Evolutionary conservation across 2,797 vertebrate species (phyloP), one percentile per base, ranked within the genome.

Genomic region (Sebastolobus altivelis): DNA sequence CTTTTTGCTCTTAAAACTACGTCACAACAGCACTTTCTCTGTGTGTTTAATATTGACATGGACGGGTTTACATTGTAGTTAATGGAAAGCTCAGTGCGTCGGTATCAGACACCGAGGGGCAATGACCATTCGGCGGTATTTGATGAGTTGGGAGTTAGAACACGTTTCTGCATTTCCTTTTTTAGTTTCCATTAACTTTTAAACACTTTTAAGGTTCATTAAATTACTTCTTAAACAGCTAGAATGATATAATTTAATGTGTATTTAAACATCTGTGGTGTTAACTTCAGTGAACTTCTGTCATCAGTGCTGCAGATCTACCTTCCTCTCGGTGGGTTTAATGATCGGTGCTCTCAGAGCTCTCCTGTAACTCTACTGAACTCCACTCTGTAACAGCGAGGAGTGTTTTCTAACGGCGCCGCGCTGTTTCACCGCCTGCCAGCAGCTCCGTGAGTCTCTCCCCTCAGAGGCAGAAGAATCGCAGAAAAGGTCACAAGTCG

Each of bases 401-500:
- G 25, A 67, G 71, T 31, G 35, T 73, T 70, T 70, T 68, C 29
- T 43, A 46, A 37, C 27, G 3, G 62, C 18, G 5, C 43, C 16
- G 16, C 1, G 43, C 16, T 46, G 16, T 46, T 46, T 46, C 43
- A 46, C 43, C 65, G 43, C 76, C 65, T 68, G 72, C 66, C 77
- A 65, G 37, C 74, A 2, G 66, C 40, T 38, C 40, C 1, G 68
- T 1, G 40, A 72, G 55, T 67, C 37, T 71, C 67, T 49, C 71
- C 56, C 68, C 74, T 93, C 86, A 68, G 81, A 87, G 83, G 89
- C 79, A 86, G 79, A 80, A 90, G 86, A 91, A 86, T 90, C 84
- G 27, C 78, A 80, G 87, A 89, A 95, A 96, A 95, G 95, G 95
- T 96, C 94, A 95, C 66, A 61, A 77, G 68, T 67, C 33, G 65